Base-by-base conservation (phyloP, 2,797 vertebrate species). In the Sus cebifrons region DNA sequence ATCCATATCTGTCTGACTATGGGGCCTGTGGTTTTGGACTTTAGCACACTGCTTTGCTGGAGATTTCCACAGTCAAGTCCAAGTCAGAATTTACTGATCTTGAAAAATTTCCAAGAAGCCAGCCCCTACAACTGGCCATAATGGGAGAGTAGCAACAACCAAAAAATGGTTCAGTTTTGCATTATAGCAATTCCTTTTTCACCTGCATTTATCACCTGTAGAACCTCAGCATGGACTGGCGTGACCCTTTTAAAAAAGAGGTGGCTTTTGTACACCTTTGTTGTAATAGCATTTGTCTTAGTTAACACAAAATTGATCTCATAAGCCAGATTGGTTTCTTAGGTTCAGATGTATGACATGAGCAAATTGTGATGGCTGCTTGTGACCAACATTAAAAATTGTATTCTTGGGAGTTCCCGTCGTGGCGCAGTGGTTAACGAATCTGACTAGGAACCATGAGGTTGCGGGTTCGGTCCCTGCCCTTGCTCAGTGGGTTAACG, bases 51-150 rank as follows among this genome's bases (percentile, higher is more conserved):
- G 58, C 5, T 91, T 91, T 74, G 73, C 82, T 77, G 73, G 73
- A 90, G 32, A 86, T 91, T 65, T 25, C 62, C 32, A 56, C 3
- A 32, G 32, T 62, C 18, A 40, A 78, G 29, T 74, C 32, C 70
- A 71, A 82, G 65, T 64, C 17, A 36, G 40, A 58, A 75, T 83
- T 95, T 86, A 83, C 71, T 93, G 70, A 79, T 70, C 60, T 73
- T 67, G 74, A 79, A 78, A 82, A 77, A 32, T 68, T 94, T 27
- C 85, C 23, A 40, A 60, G 83, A 83, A 84, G 32, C 32, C 78
- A 12, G n/a, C 16, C 49, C 70, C 32, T 2, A 75, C 8, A 1
- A 6, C 36, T 81, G 56, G 62, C 58, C 49, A 2, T 65, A 49
- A 58, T 18, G 67, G 77, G 62, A 78, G 32, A 77, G 67, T 6